Conservation (phyloP, 2,888 invertebrate species). For the Limulus polyphemus region DNA sequence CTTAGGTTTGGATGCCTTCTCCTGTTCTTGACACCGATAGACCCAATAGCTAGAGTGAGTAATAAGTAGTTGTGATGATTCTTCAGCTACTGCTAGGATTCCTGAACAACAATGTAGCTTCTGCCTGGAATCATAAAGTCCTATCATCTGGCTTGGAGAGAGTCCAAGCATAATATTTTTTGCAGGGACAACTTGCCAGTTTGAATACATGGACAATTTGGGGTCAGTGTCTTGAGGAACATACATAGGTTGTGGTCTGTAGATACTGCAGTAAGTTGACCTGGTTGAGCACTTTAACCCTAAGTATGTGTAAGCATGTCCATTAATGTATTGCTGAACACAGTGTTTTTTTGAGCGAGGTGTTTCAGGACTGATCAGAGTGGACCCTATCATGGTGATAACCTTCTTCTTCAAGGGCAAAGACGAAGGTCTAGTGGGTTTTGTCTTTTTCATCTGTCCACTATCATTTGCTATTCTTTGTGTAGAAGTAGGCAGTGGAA, state of each 20-base stretch:
- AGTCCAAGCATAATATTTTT: constrained; percentile 42
- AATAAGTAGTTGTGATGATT: constrained; percentile 21
- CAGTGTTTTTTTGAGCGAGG: constrained; percentile 79
- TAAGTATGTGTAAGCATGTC: constrained; percentile 75
- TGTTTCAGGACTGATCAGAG: constrained; percentile 74
- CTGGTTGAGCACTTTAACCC: constrained; percentile 81
- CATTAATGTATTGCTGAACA: constrained; percentile 74
- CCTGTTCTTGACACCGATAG: constrained; percentile 19
- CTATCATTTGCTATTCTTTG: neutral
- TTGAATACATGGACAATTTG: constrained; percentile 91
- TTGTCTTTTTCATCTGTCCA: neutral
- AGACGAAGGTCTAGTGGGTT: constrained; percentile 53
- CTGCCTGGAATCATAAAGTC: constrained; percentile 63
- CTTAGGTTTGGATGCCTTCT: neutral
- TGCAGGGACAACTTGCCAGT: constrained; percentile 48
- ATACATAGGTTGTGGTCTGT: constrained; percentile 87
- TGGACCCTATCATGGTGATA: constrained; percentile 34
- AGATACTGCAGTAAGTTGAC: constrained; percentile 82
- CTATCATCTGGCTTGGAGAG: constrained; percentile 53
- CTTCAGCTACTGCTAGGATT: constrained; percentile 3
- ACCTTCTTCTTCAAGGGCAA: constrained; percentile 71
- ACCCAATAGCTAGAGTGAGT: constrained; percentile 40
- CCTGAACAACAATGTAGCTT: constrained; percentile 46
- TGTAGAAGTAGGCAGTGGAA: constrained; percentile 39
- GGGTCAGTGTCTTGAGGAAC: constrained; percentile 59